phyloP scores from a whole-genome alignment of 2,888 invertebrate species.

The Tetragonisca angustula region DNA sequence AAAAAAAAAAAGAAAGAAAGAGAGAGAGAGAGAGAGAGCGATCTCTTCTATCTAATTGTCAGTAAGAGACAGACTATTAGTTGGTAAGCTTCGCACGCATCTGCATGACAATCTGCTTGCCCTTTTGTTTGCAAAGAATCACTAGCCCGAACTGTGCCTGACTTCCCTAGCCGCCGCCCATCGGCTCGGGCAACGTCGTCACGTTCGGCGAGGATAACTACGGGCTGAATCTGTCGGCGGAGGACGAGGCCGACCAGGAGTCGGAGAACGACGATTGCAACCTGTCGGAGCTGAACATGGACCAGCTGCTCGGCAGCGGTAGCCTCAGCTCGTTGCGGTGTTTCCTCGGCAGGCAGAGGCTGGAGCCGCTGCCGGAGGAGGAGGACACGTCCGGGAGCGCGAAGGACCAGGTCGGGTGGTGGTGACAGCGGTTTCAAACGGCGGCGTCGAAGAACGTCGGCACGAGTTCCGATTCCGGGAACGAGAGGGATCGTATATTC shows the following conservation, averaged over 20 bases:
- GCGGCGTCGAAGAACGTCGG: slow-evolving; percentile 72
- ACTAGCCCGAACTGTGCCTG: slow-evolving; percentile 83
- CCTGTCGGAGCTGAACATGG: slow-evolving; percentile 81
- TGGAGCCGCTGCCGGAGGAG: slow-evolving; percentile 94
- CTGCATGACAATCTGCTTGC: slow-evolving; percentile 82
- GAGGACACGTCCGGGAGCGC: slow-evolving; percentile 87
- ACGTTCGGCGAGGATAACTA: slow-evolving; percentile 78
- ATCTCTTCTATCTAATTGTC: neutral
- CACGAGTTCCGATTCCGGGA: slow-evolving; percentile 46
- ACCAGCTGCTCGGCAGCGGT: slow-evolving; percentile 78
- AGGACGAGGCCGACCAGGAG: slow-evolving; percentile 90
- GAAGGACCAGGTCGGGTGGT: slow-evolving; percentile 82
- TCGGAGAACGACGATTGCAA: slow-evolving; percentile 77
- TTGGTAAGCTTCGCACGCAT: slow-evolving; percentile 82
- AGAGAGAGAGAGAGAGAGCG: neutral
- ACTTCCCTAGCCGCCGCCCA: slow-evolving; percentile 82
- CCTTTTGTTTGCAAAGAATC: slow-evolving; percentile 83
- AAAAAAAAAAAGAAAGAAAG: neutral
- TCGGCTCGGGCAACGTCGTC: slow-evolving; percentile 70
- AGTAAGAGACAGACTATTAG: slow-evolving; percentile 55
- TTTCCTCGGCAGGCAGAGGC: slow-evolving; percentile 87
- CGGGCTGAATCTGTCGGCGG: slow-evolving; percentile 77
- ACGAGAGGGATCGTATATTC: slow-evolving; percentile 76
- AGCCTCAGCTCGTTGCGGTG: slow-evolving; percentile 78
- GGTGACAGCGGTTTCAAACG: slow-evolving; percentile 83